These are phyloP conservation scores for Callyntrura sp. DNA, from an alignment of 2,888 invertebrate species.

Conservation along the genomic window DNA sequence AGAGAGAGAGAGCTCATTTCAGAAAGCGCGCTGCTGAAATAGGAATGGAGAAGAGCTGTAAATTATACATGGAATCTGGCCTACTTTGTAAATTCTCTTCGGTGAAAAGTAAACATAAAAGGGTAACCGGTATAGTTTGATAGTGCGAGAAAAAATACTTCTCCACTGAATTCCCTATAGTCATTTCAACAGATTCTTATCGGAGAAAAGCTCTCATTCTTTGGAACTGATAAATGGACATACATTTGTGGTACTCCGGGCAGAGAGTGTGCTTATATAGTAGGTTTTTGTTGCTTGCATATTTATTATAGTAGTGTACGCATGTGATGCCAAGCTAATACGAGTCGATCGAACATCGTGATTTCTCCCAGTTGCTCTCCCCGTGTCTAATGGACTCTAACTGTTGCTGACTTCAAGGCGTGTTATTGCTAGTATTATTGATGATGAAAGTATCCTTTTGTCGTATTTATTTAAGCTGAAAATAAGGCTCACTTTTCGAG, in stretches of 20 bases:
- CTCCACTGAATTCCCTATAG: slow-evolving; percentile 32
- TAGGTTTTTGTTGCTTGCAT: background rate
- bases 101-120: slow-evolving; percentile 24
- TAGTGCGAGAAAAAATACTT: background rate
- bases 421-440: slow-evolving; percentile 52
- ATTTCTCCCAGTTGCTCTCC: slow-evolving; percentile 37
- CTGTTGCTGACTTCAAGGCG: slow-evolving; percentile 68
- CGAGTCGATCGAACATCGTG: background rate
- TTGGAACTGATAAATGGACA: slow-evolving; percentile 40
- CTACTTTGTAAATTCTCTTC: slow-evolving; percentile 67
- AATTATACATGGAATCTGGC: slow-evolving; percentile 74
- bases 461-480: too few species aligned
- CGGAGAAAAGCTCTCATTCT: slow-evolving; percentile 53
- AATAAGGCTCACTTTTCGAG: too few species aligned
- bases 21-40: slow-evolving; percentile 28
- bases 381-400: slow-evolving; percentile 59
- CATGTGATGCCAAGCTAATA: slow-evolving; percentile 6
- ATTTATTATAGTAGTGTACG: background rate
- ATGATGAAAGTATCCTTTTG: slow-evolving; percentile 53
- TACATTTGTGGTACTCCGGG: slow-evolving; percentile 18
- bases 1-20: too few species aligned
- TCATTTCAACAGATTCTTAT: slow-evolving; percentile 70
- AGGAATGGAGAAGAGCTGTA: slow-evolving; percentile 64
- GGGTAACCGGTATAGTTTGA: slow-evolving; percentile 59
- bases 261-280: background rate